Evolutionary conservation across 1,140 invertebrate genomes (phyloP), one percentile per base, ranked within the genome.

Genomic region (Heliconius melpomene): DNA sequence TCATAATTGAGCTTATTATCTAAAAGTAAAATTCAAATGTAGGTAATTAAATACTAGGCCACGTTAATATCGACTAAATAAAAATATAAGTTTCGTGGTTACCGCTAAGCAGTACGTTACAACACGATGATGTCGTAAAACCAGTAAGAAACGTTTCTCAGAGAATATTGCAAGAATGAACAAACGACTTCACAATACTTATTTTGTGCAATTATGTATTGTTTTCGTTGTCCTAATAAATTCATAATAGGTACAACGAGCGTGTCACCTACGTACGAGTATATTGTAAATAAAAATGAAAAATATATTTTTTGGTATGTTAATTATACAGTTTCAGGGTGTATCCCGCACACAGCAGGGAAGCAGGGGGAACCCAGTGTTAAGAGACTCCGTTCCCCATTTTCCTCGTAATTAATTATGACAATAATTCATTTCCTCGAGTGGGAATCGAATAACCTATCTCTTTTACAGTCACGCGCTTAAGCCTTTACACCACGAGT

Each of bases 101-200:
- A 66, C 60, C 9, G 60, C 32, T 38, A 38, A 72, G 75, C 38
- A 38, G 40, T 54, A 38, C 20, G 54, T 81, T 82, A 77, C 78
- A 79, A 82, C 78, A 82, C 40, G 52, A 29, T 20, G 40, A 20
- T 38, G 75, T 82, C 80, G 72, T 78, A 82, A 79, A 79, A 79
- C 57, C 40, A 29, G 57, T 74, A 70, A 77, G 78, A 79, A 82
- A 77, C 70, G 70, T 79, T 82, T 79, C 81, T 82, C 78, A 82
- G 75, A 57, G 57, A 72, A 82, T 82, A 82, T 79, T 72, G 81
- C 75, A 82, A 82, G 78, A 82, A 75, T 79, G 74, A 76, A 79
- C 81, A 79, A 79, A 79, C 72, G 71, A 66, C 77, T 74, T 73
- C 76, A 78, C 76, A 81, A 72, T 40, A 74, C 32, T 74, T 75